Evolutionary conservation across 92 coral and sea anemone genomes (phyloP), one percentile per base, ranked within the genome.

Genomic region (Umimayanthus kanabou): DNA sequence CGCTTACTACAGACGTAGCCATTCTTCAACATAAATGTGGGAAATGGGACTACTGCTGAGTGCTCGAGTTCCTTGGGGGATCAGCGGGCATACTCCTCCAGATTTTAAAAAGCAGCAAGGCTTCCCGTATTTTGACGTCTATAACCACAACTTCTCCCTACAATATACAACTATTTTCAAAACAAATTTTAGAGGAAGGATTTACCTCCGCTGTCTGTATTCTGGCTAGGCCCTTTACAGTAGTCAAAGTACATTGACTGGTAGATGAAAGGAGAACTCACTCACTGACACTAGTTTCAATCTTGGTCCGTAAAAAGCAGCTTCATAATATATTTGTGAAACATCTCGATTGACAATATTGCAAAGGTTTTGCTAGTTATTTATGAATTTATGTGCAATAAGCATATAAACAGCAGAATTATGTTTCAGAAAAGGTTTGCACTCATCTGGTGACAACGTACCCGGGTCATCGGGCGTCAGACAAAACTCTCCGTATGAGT

Each of bases 401-500:
- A 95, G 96, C 50, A 98, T 91, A 69, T 90, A 95, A 87, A 97
- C 94, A 8, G 96, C 96, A 11, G 99, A 92, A 78, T 97, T 95
- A 50, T 97, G 93, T 78, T 92, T 95, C 93, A 97, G 90, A 37
- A 89, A 92, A 64, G 94, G 90, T 69, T 95, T 93, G 89, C 94
- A 97, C 14, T 91, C 90, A 71, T 95, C 89, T 9, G 94, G 90
- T 55, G 89, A 89, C 3, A 91, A 92, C 53, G 85, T 73, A 22
- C 98, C 99, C 49, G 85, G 85, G 30, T 97, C 94, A 43, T 71
- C 92, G 4, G 90, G 83, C 69, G 94, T 92, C 84, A 97, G 84
- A 74, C 99, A 97, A 85, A 95, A 97, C 53, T 97, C 99, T 5
- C 99, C 99, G 29, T 93, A 95, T 15, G 99, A 97, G 76, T 97